phyloP scores from a whole-genome alignment of 2,888 invertebrate species.

The Luperina testacea region DNA sequence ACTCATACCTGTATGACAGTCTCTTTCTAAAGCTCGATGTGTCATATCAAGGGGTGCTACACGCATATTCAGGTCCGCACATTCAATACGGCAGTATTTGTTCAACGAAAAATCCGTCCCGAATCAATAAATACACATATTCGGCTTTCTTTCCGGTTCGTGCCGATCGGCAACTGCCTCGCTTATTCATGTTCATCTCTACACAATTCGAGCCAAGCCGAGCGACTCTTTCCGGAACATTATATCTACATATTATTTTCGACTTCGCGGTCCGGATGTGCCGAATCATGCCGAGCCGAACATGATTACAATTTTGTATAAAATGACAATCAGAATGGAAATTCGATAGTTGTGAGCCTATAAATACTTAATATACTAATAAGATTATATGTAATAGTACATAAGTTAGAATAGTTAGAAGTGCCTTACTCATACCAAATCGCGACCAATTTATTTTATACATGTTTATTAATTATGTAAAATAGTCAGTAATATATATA shows the following conservation, averaged over 20 bases:
- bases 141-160: not conserved
- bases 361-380: conserved; percentile 11
- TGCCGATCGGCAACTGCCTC: not conserved
- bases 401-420: conserved; percentile 43
- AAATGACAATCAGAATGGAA: not conserved
- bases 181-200: not conserved
- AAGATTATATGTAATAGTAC: conserved; percentile 17
- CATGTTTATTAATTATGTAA: conserved; percentile 20
- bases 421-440: conserved; percentile 65
- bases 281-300: not conserved
- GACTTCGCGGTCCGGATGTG: not conserved
- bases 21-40: not conserved
- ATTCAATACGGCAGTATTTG: not conserved
- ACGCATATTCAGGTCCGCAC: not conserved
- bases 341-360: conserved; percentile 20
- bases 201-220: not conserved
- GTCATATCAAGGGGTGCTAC: not conserved
- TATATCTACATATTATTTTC: not conserved
- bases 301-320: not conserved
- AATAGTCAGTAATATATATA: conserved; percentile 36
- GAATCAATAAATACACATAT: not conserved
- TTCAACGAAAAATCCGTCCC: not conserved
- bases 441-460: conserved; percentile 62
- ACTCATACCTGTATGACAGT: not conserved
- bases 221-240: not conserved